Percentiles rank a stretch among this genome's conserved stretches.
phyloP scores from a whole-genome alignment of 2,797 vertebrate species.

The Borostomias antarcticus region DNA sequence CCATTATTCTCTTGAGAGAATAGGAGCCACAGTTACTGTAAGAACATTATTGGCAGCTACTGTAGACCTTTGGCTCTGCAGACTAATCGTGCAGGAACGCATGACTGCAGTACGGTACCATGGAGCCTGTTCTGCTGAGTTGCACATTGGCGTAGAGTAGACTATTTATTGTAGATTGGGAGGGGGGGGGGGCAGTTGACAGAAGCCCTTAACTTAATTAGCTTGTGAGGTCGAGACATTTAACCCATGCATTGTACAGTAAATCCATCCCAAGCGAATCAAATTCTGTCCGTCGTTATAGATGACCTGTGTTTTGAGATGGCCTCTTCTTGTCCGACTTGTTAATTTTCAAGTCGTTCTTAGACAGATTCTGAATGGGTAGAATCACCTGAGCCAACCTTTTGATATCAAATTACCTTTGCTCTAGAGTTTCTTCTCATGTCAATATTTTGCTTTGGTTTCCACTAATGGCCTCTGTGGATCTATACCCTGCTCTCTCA shows the following conservation, averaged over 20 bases:
- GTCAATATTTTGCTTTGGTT: slow-evolving; percentile 56
- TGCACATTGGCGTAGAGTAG: slow-evolving; percentile 44
- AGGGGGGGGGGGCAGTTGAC: slow-evolving; percentile 60
- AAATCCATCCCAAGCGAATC: slow-evolving; percentile 57
- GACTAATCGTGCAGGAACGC: slow-evolving; percentile 56
- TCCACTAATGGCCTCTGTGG: slow-evolving; percentile 56
- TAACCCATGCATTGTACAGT: slow-evolving; percentile 29
- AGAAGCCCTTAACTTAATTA: slow-evolving; percentile 69
- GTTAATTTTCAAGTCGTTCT: slow-evolving; percentile 1
- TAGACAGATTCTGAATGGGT: background rate
- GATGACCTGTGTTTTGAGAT: slow-evolving; percentile 35
- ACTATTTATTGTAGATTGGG: too few species aligned
- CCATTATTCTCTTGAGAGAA: slow-evolving; percentile 59
- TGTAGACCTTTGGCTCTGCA: slow-evolving; percentile 63
- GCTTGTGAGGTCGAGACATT: slow-evolving; percentile 63
- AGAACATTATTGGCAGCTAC: slow-evolving; percentile 63
- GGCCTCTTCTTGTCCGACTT: too few species aligned
- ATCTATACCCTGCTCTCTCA: slow-evolving; percentile 52
- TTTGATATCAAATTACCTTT: slow-evolving; percentile 47
- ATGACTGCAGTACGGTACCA: slow-evolving; percentile 13
- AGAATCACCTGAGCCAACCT: slow-evolving; percentile 22
- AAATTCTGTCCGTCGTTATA: slow-evolving; percentile 32
- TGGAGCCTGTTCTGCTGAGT: slow-evolving; percentile 58
- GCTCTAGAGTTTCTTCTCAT: slow-evolving; percentile 51
- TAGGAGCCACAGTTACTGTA: slow-evolving; percentile 57